Evolutionary conservation across 2,797 vertebrate species (phyloP), one percentile per base, ranked within the genome.

Genomic region (Acanthurus lineatus): DNA sequence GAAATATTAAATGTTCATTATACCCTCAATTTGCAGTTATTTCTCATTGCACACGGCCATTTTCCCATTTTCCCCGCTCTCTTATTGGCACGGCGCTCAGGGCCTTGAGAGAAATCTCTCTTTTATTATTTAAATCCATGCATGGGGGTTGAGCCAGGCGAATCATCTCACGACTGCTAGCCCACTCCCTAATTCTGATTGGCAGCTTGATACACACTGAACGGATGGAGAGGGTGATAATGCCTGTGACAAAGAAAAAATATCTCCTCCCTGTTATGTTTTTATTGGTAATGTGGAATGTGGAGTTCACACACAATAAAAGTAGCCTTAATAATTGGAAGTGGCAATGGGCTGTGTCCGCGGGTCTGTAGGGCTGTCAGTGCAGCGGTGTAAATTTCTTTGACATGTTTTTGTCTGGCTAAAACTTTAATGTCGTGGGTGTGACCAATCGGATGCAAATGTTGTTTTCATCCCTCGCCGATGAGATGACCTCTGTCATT

Each of bases 391-490:
- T 96, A 97, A 98, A 98, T 98, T 96, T 97, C 96, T 97, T 96
- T 97, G 97, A 97, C 96, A 95, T 96, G 96, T 98, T 97, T 98
- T 97, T 97, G 97, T 98, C 97, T 96, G 94, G 96, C 96, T 97
- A 97, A 97, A 97, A 97, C 96, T 97, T 97, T 96, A 97, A 97
- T 97, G 96, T 96, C 94, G 95, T 96, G 94, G 97, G 96, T 95
- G 96, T 97, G 96, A 97, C 96, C 97, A 97, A 98, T 98, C 91
- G 94, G 96, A 98, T 98, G 97, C 97, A 97, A 98, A 99, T 98
- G 95, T 96, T 96, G 94, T 97, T 97, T 97, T 97, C 96, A 96
- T 97, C 97, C 96, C 95, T 95, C 92, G 94, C 96, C 95, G 95
- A 97, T 96, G 96, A 97, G 96, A 96, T 96, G 97, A 96, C 95